These are phyloP conservation scores for Erynnis tages DNA, from an alignment of 2,888 invertebrate species.

Conservation along the genomic window DNA sequence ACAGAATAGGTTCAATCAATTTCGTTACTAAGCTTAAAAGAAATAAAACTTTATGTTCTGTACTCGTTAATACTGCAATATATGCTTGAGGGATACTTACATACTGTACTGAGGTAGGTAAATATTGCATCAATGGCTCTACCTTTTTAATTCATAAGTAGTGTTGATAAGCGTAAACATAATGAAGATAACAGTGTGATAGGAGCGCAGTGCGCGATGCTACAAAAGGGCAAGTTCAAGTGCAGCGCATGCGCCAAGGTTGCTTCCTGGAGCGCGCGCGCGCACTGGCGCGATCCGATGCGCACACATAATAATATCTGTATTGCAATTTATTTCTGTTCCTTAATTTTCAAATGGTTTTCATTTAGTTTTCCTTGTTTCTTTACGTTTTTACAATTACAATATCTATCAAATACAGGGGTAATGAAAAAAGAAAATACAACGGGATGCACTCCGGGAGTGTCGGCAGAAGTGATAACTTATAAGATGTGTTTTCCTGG, in stretches of 20 bases:
- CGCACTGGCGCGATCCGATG: slow-evolving; percentile 42
- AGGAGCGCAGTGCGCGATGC: slow-evolving; percentile 30
- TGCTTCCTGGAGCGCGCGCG: slow-evolving; percentile 71
- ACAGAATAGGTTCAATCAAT: no score
- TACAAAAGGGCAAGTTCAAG: slow-evolving; percentile 70
- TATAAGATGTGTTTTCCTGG: no score
- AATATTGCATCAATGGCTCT: background rate
- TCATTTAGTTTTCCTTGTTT: background rate
- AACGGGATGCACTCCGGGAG: no score
- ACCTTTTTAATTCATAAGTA: slow-evolving; percentile 25
- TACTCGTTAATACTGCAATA: no score
- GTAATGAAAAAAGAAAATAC: no score
- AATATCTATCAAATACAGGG: no score
- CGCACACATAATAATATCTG: slow-evolving; percentile 23
- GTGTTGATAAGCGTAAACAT: slow-evolving; percentile 24
- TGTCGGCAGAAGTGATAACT: no score
- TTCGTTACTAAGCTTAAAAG: no score
- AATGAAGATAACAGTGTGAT: slow-evolving; percentile 22
- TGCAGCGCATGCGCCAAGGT: slow-evolving; percentile 63
- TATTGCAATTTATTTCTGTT: slow-evolving; percentile 5
- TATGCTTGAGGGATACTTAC: no score
- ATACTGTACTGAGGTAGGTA: no score
- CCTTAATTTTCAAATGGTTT: background rate
- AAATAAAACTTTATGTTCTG: no score
- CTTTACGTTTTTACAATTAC: background rate